These are phyloP conservation scores for Pomacea maculata DNA, from an alignment of 1,140 invertebrate species.

Conservation along the genomic window DNA sequence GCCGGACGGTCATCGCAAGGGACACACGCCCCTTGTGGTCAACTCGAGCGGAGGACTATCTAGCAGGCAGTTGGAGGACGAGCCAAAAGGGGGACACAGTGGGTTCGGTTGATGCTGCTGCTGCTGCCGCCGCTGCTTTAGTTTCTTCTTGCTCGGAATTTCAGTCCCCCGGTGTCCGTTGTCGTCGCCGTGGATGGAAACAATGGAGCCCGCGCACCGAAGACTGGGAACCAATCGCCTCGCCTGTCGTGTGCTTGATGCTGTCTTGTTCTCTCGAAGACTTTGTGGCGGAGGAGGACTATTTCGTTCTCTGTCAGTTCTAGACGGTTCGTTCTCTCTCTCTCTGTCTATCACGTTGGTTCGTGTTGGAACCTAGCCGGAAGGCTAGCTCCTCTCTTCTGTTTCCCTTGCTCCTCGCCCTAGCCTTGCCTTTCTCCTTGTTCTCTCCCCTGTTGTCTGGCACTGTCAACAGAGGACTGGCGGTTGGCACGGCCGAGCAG, in stretches of 20 bases:
- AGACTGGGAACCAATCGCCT: no score
- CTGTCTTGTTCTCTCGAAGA: neutral
- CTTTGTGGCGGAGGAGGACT: neutral
- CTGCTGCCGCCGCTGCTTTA: no score
- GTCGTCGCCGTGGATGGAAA: no score
- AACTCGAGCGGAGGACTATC: neutral
- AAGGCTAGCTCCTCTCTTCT: neutral
- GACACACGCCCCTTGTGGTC: neutral
- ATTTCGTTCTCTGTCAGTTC: neutral
- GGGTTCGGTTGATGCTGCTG: no score
- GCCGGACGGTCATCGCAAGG: slow-evolving; percentile 7
- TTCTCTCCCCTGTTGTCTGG: neutral
- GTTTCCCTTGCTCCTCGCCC: neutral
- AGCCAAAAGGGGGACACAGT: no score
- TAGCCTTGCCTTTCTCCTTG: neutral
- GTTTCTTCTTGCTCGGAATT: no score
- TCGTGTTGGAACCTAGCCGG: neutral
- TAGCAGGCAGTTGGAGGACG: neutral
- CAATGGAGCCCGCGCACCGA: no score
- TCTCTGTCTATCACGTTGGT: neutral
- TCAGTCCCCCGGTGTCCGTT: no score
- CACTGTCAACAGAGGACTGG: neutral
- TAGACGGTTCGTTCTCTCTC: no score
- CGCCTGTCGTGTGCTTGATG: no score
- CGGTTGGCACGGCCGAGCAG: neutral